Evolutionary conservation across 2,888 invertebrate genomes (phyloP).

Genomic region (Neoitamus cyanurus): DNA sequence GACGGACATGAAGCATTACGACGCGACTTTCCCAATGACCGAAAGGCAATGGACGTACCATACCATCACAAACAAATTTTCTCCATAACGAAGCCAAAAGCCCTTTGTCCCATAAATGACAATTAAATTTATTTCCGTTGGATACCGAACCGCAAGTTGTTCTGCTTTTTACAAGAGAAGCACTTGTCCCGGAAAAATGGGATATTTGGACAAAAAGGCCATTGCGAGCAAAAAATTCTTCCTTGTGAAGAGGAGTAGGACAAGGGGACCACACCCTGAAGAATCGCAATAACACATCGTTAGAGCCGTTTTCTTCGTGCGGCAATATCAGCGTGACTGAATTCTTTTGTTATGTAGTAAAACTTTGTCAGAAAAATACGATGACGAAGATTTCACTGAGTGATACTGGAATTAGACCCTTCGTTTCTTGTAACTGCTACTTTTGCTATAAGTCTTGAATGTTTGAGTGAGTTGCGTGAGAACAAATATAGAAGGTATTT

Average conservation of each 20-base stretch:
- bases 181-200: not conserved
- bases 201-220: not conserved
- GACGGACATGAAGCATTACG: not conserved
- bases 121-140: not conserved
- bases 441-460: no score
- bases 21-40: not conserved
- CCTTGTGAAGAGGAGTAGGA: not conserved
- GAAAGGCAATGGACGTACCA: not conserved
- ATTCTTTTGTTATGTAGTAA: no score
- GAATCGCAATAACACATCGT: not conserved
- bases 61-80: not conserved
- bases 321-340: not conserved
- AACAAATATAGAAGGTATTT: no score
- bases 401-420: no score
- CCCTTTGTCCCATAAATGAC: not conserved
- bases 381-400: no score
- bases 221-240: not conserved
- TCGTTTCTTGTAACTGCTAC: no score
- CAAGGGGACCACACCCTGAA: not conserved
- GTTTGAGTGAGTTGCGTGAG: no score
- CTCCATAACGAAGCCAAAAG: not conserved
- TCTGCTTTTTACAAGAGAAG: not conserved
- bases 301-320: not conserved
- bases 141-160: not conserved
- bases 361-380: no score